Evolutionary conservation across 2,113 vertebrate genomes (phyloP), one percentile per base, ranked within the genome.

Genomic region (Tragelaphus strepsiceros): DNA sequence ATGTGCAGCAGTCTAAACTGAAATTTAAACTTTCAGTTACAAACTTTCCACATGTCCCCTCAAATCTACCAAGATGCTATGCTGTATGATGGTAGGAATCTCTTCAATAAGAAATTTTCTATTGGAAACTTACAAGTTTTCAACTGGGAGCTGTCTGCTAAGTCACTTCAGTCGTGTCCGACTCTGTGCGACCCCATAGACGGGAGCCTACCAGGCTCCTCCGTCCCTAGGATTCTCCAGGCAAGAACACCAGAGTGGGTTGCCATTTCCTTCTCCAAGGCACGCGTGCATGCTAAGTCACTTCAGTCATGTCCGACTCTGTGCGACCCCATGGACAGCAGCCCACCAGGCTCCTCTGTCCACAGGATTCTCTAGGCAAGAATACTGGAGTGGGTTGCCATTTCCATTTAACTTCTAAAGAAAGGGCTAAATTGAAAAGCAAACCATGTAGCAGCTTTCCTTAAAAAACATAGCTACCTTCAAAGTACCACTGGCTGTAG

Each of bases 341-440:
- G 43, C 43, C 43, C 43, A 43, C 43, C 43, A 43, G 43, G 43
- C 43, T 43, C 43, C 43, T 43, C 43, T 43, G 43, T 43, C 43
- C 43, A 43, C 43, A 43, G 43, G 43, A 43, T 43, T 43, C 43
- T 43, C 43, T 43, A 43, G 43, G 43, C 43, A 43, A 43, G 43
- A 43, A 43, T 43, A 43, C 43, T 43, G 43, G 43, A 43, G 43
- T 43, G 43, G 43, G 43, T 43, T 43, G 43, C 43, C 43, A 43
- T 43, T 43, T 43, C 43, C 43, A 43, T 43, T 43, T 43, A 43
- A 95, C 3, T 96, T 96, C 92, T 80, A 88, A 95, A 98, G 94
- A 43, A 30, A 96, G 64, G 91, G 86, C 85, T 86, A 43, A 97
- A 64, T 93, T 98, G 49, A 78, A 78, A 96, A 94, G 94, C 8